Conservation (phyloP, 2,888 invertebrate genomes). For the Rhogogaster chlorosoma region DNA sequence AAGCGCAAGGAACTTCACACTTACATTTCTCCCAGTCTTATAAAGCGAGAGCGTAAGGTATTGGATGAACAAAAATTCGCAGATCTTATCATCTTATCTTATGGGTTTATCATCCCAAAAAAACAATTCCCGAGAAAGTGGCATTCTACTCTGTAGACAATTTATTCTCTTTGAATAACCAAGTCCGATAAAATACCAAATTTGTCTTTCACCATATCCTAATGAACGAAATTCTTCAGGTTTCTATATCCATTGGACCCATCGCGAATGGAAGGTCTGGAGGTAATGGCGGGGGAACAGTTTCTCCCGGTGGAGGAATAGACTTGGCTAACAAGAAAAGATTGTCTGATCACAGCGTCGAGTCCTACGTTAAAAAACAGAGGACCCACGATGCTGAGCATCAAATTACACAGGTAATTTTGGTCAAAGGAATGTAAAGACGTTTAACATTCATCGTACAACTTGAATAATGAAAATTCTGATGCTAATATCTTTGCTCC, state of each 20-base stretch:
- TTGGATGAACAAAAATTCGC: conserved; percentile 61
- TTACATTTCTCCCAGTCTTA: conserved; percentile 85
- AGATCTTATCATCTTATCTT: neutral
- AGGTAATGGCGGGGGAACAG: conserved; percentile 64
- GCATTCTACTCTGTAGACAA: neutral
- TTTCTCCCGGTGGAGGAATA: conserved; percentile 66
- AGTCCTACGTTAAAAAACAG: conserved; percentile 65
- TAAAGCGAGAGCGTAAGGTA: conserved; percentile 86
- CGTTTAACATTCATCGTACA: conserved; percentile 38
- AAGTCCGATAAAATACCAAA: neutral
- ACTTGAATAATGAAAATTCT: conserved; percentile 11
- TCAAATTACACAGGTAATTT: conserved; percentile 65
- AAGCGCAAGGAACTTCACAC: conserved; percentile 88
- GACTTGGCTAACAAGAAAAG: conserved; percentile 64
- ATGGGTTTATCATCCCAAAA: neutral
- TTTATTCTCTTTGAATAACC: neutral
- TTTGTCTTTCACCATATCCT: neutral
- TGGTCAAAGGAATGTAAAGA: conserved; percentile 49
- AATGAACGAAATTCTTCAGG: conserved; percentile 56
- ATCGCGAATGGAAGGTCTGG: conserved; percentile 68
- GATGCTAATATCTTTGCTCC: neutral
- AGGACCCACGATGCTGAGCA: conserved; percentile 64
- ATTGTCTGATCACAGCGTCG: conserved; percentile 66
- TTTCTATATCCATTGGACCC: conserved; percentile 61
- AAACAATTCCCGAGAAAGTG: neutral